These are phyloP conservation scores for Corythaeola cristata DNA, from an alignment of 2,113 vertebrate species.

Conservation along the genomic window DNA sequence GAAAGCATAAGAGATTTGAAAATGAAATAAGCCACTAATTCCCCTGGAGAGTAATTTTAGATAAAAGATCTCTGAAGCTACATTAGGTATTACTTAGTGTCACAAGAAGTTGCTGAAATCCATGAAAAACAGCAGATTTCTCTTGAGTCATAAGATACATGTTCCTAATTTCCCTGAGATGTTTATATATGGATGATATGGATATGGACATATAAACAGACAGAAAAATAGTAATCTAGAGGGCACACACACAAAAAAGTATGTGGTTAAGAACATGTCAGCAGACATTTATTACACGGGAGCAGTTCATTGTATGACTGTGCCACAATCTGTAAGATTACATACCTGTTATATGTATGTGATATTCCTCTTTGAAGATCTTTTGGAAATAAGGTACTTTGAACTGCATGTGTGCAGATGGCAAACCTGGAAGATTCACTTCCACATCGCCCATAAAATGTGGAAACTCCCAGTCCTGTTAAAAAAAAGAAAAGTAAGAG, in stretches of 20 bases:
- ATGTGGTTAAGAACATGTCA: not conserved
- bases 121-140: not conserved
- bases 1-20: conserved; percentile 26
- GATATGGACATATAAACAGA: not conserved
- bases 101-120: not conserved
- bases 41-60: conserved; percentile 14
- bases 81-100: conserved; percentile 7
- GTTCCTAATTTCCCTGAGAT: not conserved
- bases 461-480: conserved; percentile 97
- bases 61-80: conserved; percentile 38
- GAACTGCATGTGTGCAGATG: conserved; percentile 91
- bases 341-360: conserved; percentile 96
- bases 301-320: not conserved
- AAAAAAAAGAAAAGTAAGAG: conserved; percentile 23
- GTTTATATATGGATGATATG: not conserved
- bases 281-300: not conserved
- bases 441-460: conserved; percentile 98
- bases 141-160: not conserved
- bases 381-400: conserved; percentile 90
- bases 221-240: not conserved
- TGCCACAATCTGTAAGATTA: not conserved
- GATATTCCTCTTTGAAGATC: conserved; percentile 95
- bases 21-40: conserved; percentile 53
- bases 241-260: not conserved
- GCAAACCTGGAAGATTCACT: conserved; percentile 94